Conservation (phyloP, 2,888 invertebrate genomes). For the Eilema sororculum region DNA sequence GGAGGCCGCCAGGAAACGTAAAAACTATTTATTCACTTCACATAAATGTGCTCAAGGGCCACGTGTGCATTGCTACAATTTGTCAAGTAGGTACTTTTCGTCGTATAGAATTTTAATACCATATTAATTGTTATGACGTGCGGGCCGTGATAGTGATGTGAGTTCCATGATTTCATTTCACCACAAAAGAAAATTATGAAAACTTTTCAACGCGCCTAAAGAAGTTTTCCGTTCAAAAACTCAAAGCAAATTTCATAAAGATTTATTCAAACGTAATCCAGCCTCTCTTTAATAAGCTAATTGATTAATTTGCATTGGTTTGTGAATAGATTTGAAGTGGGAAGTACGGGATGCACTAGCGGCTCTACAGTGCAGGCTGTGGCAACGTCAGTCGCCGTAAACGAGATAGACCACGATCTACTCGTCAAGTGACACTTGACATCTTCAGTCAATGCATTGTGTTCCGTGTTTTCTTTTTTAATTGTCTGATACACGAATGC, state of each 20-base stretch:
- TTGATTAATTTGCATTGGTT: slow-evolving; percentile 54
- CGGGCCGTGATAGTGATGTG: too few relatives aligned
- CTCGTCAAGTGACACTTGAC: slow-evolving; percentile 70
- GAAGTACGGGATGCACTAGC: slow-evolving; percentile 57
- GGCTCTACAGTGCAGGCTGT: slow-evolving; percentile 51
- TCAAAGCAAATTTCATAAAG: not conserved
- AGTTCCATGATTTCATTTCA: too few relatives aligned
- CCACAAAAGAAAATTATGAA: too few relatives aligned
- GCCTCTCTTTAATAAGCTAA: slow-evolving; percentile 48
- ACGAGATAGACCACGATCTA: slow-evolving; percentile 79
- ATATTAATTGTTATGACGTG: too few relatives aligned
- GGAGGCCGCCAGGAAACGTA: too few relatives aligned
- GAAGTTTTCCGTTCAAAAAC: too few relatives aligned
- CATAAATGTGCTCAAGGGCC: too few relatives aligned
- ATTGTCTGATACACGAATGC: slow-evolving; percentile 51
- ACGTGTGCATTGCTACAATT: too few relatives aligned
- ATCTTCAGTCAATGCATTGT: slow-evolving; percentile 63
- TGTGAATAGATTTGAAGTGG: slow-evolving; percentile 45
- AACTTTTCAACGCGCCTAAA: too few relatives aligned
- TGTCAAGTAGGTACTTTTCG: too few relatives aligned
- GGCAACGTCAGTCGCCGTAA: slow-evolving; percentile 61
- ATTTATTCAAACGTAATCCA: slow-evolving; percentile 7
- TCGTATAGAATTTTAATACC: too few relatives aligned
- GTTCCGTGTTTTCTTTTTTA: slow-evolving; percentile 66
- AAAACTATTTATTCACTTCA: too few relatives aligned